Evolutionary conservation across 1,140 invertebrate species (phyloP), one percentile per base, ranked within the genome.

Genomic region (Pseudomyrmex flavicornis): DNA sequence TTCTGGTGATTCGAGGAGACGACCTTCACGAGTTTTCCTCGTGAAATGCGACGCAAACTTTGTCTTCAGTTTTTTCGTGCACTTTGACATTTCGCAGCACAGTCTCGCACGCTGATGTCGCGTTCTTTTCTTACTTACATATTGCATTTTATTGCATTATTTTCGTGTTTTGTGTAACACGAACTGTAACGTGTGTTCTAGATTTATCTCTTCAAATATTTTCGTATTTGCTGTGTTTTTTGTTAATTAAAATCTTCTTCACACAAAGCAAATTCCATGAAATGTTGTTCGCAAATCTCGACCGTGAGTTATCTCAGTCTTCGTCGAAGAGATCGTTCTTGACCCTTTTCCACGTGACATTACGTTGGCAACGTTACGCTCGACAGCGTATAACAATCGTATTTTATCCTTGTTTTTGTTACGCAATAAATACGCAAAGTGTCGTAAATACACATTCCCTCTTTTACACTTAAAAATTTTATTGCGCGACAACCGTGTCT

Each of bases 391-490:
- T 61, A 80, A 26, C 56, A 17, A 76, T 58, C 46, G 50, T 80
- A 59, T 54, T 20, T 72, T 72, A 22, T 5, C 7, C 10, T 35
- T 15, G 13, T 13, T 72, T 69, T 70, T 35, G 35, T 80, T 72
- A 72, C 12, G n/a, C 72, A 61, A 70, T 35, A 26, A 26, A 17
- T 2, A 8, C 15, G 65, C 15, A 70, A 70, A 15, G 44, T 59
- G 12, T 44, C 20, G 20, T 72, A 80, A 80, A 70, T 80, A 12
- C 13, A 12, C 17, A 26, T 80, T 70, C 61, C 65, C 35, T 70
- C 48, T 59, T 58, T 59, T 56, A 59, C 44, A 50, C 12, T 79
- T 80, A 54, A 22, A 59, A 35, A 7, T 17, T 20, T 4, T 8
- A 13, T 76, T 2, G 26, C 26, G 26, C 26, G 26, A 4, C 26